A percentile compares a stretch with the other conserved stretches of the same genome.
phyloP scores from a whole-genome alignment of 2,113 vertebrate genomes.

The Phainopepla nitens region DNA sequence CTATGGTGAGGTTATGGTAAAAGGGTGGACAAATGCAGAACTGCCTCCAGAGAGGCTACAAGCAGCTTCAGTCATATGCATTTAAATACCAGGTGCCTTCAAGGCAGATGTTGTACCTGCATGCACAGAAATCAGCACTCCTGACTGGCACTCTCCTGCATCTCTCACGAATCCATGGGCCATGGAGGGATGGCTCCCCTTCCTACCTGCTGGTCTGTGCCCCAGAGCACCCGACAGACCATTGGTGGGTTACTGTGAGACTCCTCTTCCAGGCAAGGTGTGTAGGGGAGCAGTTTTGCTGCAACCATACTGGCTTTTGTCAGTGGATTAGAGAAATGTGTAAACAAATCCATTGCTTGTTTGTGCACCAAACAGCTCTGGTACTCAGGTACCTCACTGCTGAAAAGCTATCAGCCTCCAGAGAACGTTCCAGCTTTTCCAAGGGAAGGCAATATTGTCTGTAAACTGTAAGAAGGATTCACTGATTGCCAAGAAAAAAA shows the following conservation, averaged over 20 bases:
- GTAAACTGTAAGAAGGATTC: background rate
- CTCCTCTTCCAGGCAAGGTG: background rate
- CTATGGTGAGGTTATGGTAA: background rate
- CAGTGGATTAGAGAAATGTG: background rate
- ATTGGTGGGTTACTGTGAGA: background rate
- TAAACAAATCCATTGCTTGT: background rate
- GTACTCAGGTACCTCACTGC: background rate
- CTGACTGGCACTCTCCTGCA: no score
- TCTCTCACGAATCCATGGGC: fast-evolving
- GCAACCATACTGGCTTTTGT: background rate
- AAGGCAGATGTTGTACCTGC: background rate
- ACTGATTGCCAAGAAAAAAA: background rate
- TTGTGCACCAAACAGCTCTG: background rate
- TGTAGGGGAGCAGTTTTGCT: background rate
- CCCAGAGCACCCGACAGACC: background rate
- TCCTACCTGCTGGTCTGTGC: fast-evolving
- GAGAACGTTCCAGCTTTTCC: background rate
- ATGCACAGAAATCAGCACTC: fast-evolving
- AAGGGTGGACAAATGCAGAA: background rate
- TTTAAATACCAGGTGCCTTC: background rate
- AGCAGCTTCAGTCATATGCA: background rate
- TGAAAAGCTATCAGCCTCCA: background rate
- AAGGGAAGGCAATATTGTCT: background rate
- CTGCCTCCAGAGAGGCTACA: background rate
- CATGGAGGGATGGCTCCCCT: background rate